These are phyloP conservation scores for Agrochola macilenta DNA, from an alignment of 2,888 invertebrate genomes.

Conservation along the genomic window DNA sequence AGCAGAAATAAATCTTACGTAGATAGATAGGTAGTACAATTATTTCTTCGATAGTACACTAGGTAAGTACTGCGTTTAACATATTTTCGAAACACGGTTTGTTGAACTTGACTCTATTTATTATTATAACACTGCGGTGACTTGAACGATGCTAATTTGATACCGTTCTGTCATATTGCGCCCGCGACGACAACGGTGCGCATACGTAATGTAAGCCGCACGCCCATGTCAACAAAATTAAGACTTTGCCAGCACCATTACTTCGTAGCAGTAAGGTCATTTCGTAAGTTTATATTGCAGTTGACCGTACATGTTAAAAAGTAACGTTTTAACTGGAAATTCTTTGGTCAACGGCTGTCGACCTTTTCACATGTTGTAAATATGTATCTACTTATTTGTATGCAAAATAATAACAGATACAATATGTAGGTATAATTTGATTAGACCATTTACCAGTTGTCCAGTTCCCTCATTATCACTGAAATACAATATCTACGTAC, in stretches of 20 bases:
- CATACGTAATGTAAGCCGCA: background rate
- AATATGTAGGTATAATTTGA: constrained; percentile 13
- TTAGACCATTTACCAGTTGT: constrained; percentile 27
- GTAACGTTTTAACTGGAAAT: constrained; percentile 56
- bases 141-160: constrained; percentile 71
- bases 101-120: constrained; percentile 69
- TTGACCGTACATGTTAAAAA: constrained; percentile 57
- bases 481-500: constrained; percentile 18
- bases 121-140: constrained; percentile 60
- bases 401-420: constrained; percentile 26
- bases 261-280: background rate
- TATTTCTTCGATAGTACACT: no score
- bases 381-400: background rate
- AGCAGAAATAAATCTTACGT: no score
- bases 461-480: constrained; percentile 26
- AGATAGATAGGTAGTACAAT: no score
- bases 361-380: background rate
- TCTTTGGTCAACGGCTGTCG: constrained; percentile 13
- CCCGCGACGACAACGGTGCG: constrained; percentile 1
- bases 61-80: no score
- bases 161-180: constrained; percentile 73
- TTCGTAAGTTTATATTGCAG: background rate
- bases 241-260: background rate
- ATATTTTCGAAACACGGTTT: constrained; percentile 45
- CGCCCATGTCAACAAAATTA: background rate